Conservation (phyloP, 2,113 vertebrate genomes). For the Muscicapa adusta region DNA sequence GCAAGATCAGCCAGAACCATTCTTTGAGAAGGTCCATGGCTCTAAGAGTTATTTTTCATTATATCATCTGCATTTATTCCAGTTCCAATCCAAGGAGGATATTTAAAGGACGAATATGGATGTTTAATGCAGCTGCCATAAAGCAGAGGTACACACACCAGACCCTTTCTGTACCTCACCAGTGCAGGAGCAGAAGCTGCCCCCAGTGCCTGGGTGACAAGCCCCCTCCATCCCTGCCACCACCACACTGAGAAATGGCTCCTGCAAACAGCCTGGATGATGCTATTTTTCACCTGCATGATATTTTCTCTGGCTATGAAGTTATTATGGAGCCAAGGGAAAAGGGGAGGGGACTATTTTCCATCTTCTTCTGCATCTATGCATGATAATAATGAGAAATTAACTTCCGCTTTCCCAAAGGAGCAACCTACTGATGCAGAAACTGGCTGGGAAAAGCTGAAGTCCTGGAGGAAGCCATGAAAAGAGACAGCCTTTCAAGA, state of each 20-base stretch:
- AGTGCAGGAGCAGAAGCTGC: not conserved
- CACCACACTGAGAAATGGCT: not conserved
- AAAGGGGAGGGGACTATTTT: not conserved
- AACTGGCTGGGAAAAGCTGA: not conserved
- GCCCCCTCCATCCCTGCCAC: not conserved
- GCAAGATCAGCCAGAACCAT: not conserved
- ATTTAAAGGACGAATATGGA: not conserved
- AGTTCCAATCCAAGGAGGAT: not conserved
- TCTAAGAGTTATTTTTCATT: not conserved
- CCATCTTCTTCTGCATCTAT: not conserved
- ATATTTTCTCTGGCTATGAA: not conserved
- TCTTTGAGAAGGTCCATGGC: not conserved
- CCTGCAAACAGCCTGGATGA: not conserved
- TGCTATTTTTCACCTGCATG: not conserved
- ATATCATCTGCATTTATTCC: not conserved
- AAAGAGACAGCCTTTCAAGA: not conserved
- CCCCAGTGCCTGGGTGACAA: not conserved
- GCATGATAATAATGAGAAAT: not conserved
- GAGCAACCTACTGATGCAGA: not conserved
- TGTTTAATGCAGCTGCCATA: not conserved
- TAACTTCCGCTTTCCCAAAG: constrained; percentile 2
- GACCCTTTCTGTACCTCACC: not conserved
- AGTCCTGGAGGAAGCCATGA: not conserved
- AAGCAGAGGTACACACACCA: not conserved
- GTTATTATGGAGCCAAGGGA: not conserved